Percentiles rank a stretch among this genome's conserved stretches.
These are phyloP conservation scores for Choristoneura rosaceana DNA, from an alignment of 2,888 invertebrate genomes.

Conservation along the genomic window DNA sequence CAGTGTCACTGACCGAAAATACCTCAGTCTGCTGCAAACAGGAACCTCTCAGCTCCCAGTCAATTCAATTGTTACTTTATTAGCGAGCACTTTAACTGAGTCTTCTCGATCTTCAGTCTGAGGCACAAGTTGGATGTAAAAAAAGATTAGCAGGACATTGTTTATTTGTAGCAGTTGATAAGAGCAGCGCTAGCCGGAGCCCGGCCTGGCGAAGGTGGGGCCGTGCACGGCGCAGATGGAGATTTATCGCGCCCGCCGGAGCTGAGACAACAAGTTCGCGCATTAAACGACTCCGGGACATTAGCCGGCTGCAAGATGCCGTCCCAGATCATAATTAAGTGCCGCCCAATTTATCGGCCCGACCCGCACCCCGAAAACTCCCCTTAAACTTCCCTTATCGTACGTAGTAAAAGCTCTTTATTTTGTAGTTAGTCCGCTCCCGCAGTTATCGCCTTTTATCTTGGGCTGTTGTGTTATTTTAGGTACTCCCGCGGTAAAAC, in stretches of 20 bases:
- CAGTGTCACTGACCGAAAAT: background rate
- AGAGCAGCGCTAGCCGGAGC: background rate
- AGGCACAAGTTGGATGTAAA: background rate
- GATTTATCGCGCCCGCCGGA: conserved; percentile 83
- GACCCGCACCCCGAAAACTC: conserved; percentile 81
- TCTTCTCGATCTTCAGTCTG: background rate
- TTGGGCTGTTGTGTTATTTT: conserved; percentile 56
- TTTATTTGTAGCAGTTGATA: background rate
- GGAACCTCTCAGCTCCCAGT: background rate
- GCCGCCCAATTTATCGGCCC: conserved; percentile 85
- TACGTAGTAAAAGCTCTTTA: conserved; percentile 82
- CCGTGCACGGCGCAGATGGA: conserved; percentile 72
- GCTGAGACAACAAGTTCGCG: conserved; percentile 83
- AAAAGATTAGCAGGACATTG: conserved; percentile 7
- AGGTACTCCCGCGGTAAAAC: conserved; percentile 43
- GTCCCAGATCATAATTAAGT: conserved; percentile 86
- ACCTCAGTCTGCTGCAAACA: background rate
- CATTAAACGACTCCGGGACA: conserved; percentile 85
- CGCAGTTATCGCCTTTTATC: conserved; percentile 78
- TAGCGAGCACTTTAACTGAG: background rate
- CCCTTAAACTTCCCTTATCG: conserved; percentile 84
- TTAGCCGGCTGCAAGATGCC: conserved; percentile 85
- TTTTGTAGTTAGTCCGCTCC: conserved; percentile 79
- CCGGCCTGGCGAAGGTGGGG: conserved; percentile 50
- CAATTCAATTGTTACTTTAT: background rate